These are phyloP conservation scores for Prunella fulvescens DNA, from an alignment of 2,113 vertebrate species.

Conservation along the genomic window DNA sequence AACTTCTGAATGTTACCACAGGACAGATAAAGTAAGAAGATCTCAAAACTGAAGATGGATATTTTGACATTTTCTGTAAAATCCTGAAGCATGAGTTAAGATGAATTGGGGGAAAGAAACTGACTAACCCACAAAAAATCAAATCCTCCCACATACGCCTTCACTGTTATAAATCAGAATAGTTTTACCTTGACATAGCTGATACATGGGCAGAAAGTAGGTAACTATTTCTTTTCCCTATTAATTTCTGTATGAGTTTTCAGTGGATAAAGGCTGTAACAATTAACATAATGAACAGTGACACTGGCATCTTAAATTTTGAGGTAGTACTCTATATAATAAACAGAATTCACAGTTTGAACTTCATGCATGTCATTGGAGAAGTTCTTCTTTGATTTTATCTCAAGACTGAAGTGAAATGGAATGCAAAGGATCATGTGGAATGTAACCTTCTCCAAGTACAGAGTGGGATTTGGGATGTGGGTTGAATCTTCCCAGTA, in stretches of 20 bases:
- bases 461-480: not conserved
- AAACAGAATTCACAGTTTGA: not conserved
- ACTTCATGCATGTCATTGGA: not conserved
- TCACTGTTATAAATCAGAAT: not conserved
- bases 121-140: not conserved
- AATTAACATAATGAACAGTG: not conserved
- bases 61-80: not conserved
- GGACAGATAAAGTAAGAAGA: not conserved
- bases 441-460: not conserved
- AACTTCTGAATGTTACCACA: not conserved
- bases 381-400: not conserved
- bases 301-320: not conserved
- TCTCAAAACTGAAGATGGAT: not conserved
- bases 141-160: not conserved
- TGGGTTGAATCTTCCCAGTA: not conserved
- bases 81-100: not conserved
- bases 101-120: not conserved
- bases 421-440: not conserved
- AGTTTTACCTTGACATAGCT: not conserved
- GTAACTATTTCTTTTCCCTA: not conserved
- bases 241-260: not conserved
- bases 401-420: not conserved
- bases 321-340: not conserved
- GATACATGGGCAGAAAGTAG: not conserved
- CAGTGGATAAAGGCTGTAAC: not conserved